Percentiles rank a stretch among this genome's conserved stretches.
phyloP scores from a whole-genome alignment of 2,797 vertebrate genomes.

The Poecilia wingei region DNA sequence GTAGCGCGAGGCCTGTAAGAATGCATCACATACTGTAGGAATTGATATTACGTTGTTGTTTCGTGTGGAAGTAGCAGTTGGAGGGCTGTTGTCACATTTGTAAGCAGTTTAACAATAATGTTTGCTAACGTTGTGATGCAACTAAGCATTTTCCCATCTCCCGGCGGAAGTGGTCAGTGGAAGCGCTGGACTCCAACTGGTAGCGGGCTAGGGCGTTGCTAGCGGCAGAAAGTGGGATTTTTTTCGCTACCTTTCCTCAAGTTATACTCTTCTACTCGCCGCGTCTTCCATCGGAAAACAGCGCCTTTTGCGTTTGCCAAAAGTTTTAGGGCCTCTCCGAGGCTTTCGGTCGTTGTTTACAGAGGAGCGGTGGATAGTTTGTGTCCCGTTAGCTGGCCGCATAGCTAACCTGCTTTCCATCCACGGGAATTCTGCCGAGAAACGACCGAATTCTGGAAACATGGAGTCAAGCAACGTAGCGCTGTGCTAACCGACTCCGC shows the following conservation, averaged over 20 bases:
- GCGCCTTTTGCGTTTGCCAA: slow-evolving; percentile 18
- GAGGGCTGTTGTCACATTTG: neutral
- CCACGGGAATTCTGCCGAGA: slow-evolving; percentile 76
- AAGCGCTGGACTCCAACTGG: slow-evolving; percentile 63
- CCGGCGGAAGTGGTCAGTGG: slow-evolving; percentile 78
- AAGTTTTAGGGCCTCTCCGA: slow-evolving; percentile 28
- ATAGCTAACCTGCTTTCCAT: slow-evolving; percentile 65
- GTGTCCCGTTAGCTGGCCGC: slow-evolving; percentile 70
- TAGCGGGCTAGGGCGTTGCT: slow-evolving; percentile 81
- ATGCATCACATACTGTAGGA: neutral
- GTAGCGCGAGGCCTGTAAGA: too few relatives aligned
- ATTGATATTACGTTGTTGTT: neutral
- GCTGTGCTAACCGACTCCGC: slow-evolving; percentile 57
- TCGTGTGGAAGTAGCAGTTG: too few relatives aligned
- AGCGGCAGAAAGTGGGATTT: slow-evolving; percentile 75
- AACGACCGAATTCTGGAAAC: slow-evolving; percentile 77
- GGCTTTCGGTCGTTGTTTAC: slow-evolving; percentile 38
- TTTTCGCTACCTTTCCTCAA: slow-evolving; percentile 43
- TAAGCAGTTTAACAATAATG: neutral
- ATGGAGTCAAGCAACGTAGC: slow-evolving; percentile 78
- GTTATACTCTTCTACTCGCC: slow-evolving; percentile 42
- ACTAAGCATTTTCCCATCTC: slow-evolving; percentile 48
- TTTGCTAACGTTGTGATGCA: slow-evolving; percentile 22
- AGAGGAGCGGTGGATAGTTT: slow-evolving; percentile 47
- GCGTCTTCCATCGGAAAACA: slow-evolving; percentile 21